Conservation (phyloP, 92 coral and sea anemone species). For the Virgularia gustaviana region DNA sequence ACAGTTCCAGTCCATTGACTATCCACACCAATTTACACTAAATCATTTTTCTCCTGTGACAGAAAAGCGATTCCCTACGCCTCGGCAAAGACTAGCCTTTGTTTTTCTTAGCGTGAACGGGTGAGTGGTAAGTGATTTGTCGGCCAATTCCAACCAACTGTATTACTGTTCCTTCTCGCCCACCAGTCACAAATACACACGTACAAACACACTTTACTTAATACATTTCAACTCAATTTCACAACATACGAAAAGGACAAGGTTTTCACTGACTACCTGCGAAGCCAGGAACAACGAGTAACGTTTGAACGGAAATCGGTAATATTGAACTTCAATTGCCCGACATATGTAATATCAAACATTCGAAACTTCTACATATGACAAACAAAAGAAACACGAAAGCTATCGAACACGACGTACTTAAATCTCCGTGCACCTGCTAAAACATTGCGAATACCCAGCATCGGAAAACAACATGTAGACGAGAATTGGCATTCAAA, state of each 20-base stretch:
- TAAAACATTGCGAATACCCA: no score
- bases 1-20: slow-evolving; percentile 36
- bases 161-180: not conserved
- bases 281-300: no score
- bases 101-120: slow-evolving; percentile 24
- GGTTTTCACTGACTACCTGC: no score
- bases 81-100: slow-evolving; percentile 24
- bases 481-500: slow-evolving; percentile 6
- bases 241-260: no score
- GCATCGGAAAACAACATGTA: slow-evolving; percentile 15
- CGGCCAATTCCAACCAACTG: not conserved
- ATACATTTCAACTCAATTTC: no score
- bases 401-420: slow-evolving; percentile 5
- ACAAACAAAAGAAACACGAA: slow-evolving; percentile 2
- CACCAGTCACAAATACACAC: no score
- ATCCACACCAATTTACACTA: slow-evolving; percentile 34
- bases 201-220: no score
- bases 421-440: not conserved
- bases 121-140: slow-evolving; percentile 12
- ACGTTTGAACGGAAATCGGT: slow-evolving; percentile 13
- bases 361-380: slow-evolving; percentile 11
- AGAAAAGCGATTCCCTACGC: slow-evolving; percentile 26
- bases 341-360: not conserved
- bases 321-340: not conserved
- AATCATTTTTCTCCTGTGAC: slow-evolving; percentile 16